A percentile compares a stretch with the other conserved stretches of the same genome.
Evolutionary conservation across 2,888 invertebrate species (phyloP).

Genomic region (Drosophila maculinotata): DNA sequence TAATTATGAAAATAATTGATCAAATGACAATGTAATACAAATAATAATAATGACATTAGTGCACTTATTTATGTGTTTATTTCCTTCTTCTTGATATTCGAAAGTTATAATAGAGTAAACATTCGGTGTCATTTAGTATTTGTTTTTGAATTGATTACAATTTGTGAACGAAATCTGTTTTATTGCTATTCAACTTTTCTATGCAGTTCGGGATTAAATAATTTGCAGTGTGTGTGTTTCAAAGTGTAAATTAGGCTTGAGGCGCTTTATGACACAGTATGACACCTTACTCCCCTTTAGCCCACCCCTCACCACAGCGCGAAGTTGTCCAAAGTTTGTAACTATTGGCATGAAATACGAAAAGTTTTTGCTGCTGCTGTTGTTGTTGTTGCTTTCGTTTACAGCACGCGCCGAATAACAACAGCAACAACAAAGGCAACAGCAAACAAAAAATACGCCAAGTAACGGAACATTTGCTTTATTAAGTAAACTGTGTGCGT

Average conservation of each 20-base stretch:
- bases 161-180: background rate
- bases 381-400: conserved; percentile 35
- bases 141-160: too few relatives aligned
- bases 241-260: conserved; percentile 47
- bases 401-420: conserved; percentile 20
- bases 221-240: conserved; percentile 20
- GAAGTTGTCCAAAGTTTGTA: conserved; percentile 53
- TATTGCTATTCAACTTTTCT: background rate
- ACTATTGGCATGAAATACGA: conserved; percentile 65
- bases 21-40: too few relatives aligned
- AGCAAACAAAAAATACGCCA: conserved; percentile 4
- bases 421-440: background rate
- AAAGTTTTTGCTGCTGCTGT: conserved; percentile 38
- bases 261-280: too few relatives aligned
- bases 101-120: too few relatives aligned
- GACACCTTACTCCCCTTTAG: conserved; percentile 1
- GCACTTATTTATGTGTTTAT: too few relatives aligned
- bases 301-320: conserved; percentile 2
- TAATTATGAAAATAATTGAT: too few relatives aligned
- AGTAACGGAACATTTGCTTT: conserved; percentile 62
- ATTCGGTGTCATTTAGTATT: too few relatives aligned
- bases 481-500: conserved; percentile 51
- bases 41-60: too few relatives aligned
- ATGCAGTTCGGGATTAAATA: conserved; percentile 6
- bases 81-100: too few relatives aligned